A percentile compares a stretch with the other conserved stretches of the same genome.
phyloP scores from a whole-genome alignment of 2,888 invertebrate genomes.

The Lacanobia oleracea region DNA sequence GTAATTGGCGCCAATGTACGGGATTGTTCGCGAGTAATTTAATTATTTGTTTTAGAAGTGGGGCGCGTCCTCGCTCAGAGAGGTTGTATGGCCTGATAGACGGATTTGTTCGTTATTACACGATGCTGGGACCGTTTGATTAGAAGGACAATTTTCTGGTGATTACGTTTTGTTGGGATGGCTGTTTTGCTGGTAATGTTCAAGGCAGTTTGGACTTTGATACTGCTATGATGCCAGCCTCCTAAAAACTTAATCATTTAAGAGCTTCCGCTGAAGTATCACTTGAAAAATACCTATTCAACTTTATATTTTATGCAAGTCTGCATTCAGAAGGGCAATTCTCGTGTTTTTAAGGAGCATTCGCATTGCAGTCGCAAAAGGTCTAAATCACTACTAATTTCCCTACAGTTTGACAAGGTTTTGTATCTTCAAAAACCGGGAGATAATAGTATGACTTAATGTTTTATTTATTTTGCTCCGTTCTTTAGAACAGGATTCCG shows the following conservation, averaged over 20 bases:
- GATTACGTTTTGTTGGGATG: constrained; percentile 1
- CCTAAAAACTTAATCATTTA: background rate
- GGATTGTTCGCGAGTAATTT: constrained; percentile 66
- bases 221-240: background rate
- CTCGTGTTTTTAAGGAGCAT: too few species aligned
- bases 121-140: constrained; percentile 27
- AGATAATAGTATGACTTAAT: background rate
- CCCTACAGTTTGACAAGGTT: too few species aligned
- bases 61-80: constrained; percentile 35
- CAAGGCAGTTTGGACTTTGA: background rate
- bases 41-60: constrained; percentile 68
- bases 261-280: too few species aligned
- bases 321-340: too few species aligned
- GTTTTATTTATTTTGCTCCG: background rate
- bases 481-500: constrained; percentile 16
- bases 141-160: constrained; percentile 27
- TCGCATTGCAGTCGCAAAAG: too few species aligned
- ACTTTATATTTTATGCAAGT: too few species aligned
- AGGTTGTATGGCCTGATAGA: constrained; percentile 23
- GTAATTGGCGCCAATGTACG: constrained; percentile 65
- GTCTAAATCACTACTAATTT: too few species aligned
- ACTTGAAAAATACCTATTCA: too few species aligned
- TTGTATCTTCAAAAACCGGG: background rate
- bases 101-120: constrained; percentile 41
- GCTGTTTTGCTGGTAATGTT: too few species aligned